Evolutionary conservation across 2,888 invertebrate genomes (phyloP).

Genomic region (Hypolimnas misippus): DNA sequence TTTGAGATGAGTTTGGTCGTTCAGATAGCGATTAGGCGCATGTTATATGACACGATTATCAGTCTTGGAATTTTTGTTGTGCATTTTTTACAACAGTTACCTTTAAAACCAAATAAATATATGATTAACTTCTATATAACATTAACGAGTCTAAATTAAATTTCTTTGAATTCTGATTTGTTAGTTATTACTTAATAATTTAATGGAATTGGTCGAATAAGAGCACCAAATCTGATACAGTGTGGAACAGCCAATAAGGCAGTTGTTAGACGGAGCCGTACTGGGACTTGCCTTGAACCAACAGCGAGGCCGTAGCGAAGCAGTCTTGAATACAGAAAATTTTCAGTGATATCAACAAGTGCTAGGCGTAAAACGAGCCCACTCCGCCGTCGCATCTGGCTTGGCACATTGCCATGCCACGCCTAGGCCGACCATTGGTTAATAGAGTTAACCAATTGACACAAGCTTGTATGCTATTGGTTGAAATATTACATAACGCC

Average conservation of each 20-base stretch:
- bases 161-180: neutral
- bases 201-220: neutral
- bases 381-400: conserved; percentile 52
- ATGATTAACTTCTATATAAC: neutral
- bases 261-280: conserved; percentile 3
- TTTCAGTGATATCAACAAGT: conserved; percentile 69
- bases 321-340: conserved; percentile 46
- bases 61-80: neutral
- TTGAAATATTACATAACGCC: conserved; percentile 59
- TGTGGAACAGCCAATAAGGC: conserved; percentile 14
- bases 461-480: conserved; percentile 74
- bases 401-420: conserved; percentile 82
- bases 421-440: conserved; percentile 82
- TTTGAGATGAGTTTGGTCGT: no score
- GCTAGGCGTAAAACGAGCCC: conserved; percentile 68
- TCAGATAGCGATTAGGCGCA: neutral
- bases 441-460: conserved; percentile 83
- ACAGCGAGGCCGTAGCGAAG: conserved; percentile 29
- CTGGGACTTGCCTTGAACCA: conserved; percentile 33
- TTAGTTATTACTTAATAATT: neutral
- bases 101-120: neutral
- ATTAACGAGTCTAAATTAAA: neutral
- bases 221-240: neutral
- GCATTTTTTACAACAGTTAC: neutral
- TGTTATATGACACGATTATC: neutral